Evolutionary conservation across 1,140 invertebrate species (phyloP), one percentile per base, ranked within the genome.

Genomic region (Sycophaga agraensis): DNA sequence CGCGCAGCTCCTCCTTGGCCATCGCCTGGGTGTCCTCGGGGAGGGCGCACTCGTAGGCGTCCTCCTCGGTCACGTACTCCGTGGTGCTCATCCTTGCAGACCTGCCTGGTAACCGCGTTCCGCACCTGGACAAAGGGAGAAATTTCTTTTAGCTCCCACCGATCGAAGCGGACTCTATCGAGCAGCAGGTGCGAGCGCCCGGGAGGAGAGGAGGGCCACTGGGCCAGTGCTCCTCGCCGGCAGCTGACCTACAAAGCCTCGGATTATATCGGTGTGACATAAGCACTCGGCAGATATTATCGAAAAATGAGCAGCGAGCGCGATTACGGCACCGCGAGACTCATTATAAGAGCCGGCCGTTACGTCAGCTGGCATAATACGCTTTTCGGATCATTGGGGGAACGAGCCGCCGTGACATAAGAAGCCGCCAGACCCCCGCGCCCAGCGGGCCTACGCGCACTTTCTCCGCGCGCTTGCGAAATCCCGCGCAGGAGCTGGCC

Each of bases 1-100:
- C 90, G 11, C 89, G 72, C 0, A 92, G 82, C 68, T 91, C 86
- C 9, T 85, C 80, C 70, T 85, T 84, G 4, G 89, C 89, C 0
- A 91, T 71, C 34, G 82, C 77, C 67, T 85, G 82, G 0, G 85
- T 85, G 16, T 89, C 87, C 22, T 73, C 71, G 1, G 84, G 82
- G 22, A 90, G 73, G 6, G 77, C 70, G 66, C 84, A 88, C 9
- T 79, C 73, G 70, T 90, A 89, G 4, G 83, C 80, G 59, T 90
- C 87, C 0, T 83, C 81, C 28, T 82, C 78, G 5, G 83, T 84
- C 40, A 88, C 74, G 75, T 80, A 82, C 53, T 82, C 73, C 26
- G 72, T 63, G 34, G 66, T 69, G 12, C 69, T 73, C 77, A 78
- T 79, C 16, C 48, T 46, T 22, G 9, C 8, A 39, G 4, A 39